Base-by-base conservation (phyloP, 2,888 invertebrate genomes). In the Cristatella mucedo region DNA sequence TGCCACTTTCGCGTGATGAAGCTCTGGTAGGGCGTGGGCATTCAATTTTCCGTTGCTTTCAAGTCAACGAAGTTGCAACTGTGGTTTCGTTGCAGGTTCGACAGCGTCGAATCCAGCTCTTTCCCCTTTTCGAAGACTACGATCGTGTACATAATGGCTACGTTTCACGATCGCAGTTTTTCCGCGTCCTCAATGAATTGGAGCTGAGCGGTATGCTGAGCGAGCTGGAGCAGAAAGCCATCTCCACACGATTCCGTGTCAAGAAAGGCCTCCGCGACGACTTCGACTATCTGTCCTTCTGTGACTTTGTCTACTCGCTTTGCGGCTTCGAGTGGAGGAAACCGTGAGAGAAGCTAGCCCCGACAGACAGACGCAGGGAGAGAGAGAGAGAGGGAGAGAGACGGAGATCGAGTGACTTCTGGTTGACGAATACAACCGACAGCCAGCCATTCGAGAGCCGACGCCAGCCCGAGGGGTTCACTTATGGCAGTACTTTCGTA, bases 81-180 rank as follows among this genome's bases (percentile, higher is more conserved):
- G n/a, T n/a, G n/a, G n/a, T n/a, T n/a, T n/a, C 43, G 20, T 44
- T 45, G 1, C 48, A 66, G 66, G 64, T 65, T 5, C 50, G 57
- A 21, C 54, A 59, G 40, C 54, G 55, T 22, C 53, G 57, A 29
- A 62, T 64, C 49, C 63, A 63, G 49, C 49, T 66, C 41, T 63
- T 60, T 46, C 65, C 65, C n/a, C 47, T 62, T 46, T 63, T 66
- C 49, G 59, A 64, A 45, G 64, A 64, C 50, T 64, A 58, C 34
- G 65, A 65, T 46, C 44, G 52, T 33, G 58, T 63, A 9, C 58
- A 64, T 49, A 62, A 56, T 43, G 65, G 64, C 11, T 53, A 55
- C n/a, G 59, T 66, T 9, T 57, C 63, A 13, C 46, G 54, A 40
- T 56, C 55, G 21, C 65, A 66, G 52, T 66, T 66, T 51, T 51